These are phyloP conservation scores for Oryzias melastigma DNA, from an alignment of 2,113 vertebrate species.

Conservation along the genomic window DNA sequence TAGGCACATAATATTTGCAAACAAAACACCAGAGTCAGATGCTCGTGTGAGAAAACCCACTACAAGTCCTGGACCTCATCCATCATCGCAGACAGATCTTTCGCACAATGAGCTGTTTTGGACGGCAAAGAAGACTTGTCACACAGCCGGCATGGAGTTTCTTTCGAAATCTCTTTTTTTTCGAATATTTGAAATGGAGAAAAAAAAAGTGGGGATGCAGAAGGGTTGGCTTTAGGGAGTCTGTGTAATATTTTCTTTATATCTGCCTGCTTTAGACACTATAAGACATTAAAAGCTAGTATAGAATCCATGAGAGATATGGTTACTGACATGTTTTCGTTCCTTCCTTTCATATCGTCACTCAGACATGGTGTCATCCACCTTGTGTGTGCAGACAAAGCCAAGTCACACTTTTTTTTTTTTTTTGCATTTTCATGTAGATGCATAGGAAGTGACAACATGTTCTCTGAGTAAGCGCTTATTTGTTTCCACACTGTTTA, in stretches of 20 bases:
- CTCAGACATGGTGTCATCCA: slow-evolving; percentile 38
- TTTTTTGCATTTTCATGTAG: slow-evolving; percentile 11
- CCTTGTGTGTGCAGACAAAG: slow-evolving; percentile 12
- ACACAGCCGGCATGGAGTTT: too few species aligned
- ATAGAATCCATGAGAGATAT: slow-evolving; percentile 32
- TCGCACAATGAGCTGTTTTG: slow-evolving; percentile 38
- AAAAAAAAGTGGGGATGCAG: neutral
- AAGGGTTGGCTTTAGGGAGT: slow-evolving; percentile 10
- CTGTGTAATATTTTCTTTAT: slow-evolving; percentile 36
- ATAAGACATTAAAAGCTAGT: slow-evolving; percentile 3
- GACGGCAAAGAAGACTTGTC: slow-evolving; percentile 24
- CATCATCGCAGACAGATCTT: slow-evolving; percentile 39
- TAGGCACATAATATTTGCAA: slow-evolving; percentile 49
- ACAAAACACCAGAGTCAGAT: slow-evolving; percentile 35
- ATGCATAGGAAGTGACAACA: slow-evolving; percentile 14
- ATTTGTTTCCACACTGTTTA: slow-evolving; percentile 12
- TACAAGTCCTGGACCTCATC: slow-evolving; percentile 48
- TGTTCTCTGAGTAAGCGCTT: slow-evolving; percentile 15
- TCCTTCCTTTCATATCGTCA: slow-evolving; percentile 29
- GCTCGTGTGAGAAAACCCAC: slow-evolving; percentile 30
- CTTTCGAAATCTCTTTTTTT: neutral
- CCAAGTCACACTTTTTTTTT: neutral
- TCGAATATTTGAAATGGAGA: too few species aligned
- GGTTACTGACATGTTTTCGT: slow-evolving; percentile 23
- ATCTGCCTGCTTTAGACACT: slow-evolving; percentile 31